phyloP scores from a whole-genome alignment of 2,113 vertebrate species.

The Etia nguti region DNA sequence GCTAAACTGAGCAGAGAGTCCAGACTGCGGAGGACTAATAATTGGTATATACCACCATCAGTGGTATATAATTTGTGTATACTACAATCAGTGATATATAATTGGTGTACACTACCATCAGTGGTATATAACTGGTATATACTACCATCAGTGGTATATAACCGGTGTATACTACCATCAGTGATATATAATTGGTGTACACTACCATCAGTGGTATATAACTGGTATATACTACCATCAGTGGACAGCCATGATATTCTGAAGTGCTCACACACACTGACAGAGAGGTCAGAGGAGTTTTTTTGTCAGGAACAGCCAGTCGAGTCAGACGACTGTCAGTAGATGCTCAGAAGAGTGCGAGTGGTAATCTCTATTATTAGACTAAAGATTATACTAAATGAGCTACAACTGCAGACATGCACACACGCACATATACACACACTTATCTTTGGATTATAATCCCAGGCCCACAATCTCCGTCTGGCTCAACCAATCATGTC shows the following conservation, averaged over 20 bases:
- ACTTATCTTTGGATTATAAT: constrained; percentile 53
- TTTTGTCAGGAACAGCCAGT: neutral
- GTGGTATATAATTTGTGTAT: neutral
- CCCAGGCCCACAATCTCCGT: constrained; percentile 48
- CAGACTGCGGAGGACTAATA: neutral
- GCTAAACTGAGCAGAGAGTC: neutral
- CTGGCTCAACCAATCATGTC: constrained; percentile 48
- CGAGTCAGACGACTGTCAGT: constrained; percentile 6
- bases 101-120: fast-evolving
- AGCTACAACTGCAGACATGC: constrained; percentile 1
- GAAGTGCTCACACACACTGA: neutral
- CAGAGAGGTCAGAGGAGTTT: neutral
- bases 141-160: fast-evolving
- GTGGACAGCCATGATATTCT: neutral
- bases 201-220: fast-evolving
- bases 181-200: fast-evolving
- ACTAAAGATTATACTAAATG: constrained; percentile 46
- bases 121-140: fast-evolving
- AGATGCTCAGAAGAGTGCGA: constrained; percentile 17
- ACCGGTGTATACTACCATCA: fast-evolving
- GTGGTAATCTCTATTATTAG: constrained; percentile 53
- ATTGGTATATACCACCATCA: neutral
- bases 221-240: fast-evolving
- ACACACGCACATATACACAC: neutral
- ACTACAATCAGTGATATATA: fast-evolving